A percentile compares a stretch with the other conserved stretches of the same genome.
These are phyloP conservation scores for Hyalella azteca DNA, from an alignment of 2,888 invertebrate species.

Conservation along the genomic window DNA sequence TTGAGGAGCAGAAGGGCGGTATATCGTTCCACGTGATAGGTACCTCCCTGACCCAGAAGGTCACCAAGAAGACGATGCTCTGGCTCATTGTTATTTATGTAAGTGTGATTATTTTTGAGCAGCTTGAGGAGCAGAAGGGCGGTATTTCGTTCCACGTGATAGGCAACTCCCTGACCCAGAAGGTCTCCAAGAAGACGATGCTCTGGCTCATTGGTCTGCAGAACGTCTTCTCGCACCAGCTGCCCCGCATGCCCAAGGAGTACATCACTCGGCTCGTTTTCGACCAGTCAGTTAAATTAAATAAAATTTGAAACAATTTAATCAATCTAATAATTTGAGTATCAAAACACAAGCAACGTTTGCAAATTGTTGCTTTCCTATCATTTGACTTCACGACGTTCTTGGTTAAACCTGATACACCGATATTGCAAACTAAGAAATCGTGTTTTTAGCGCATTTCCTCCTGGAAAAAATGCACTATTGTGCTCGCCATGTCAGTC, in stretches of 20 bases:
- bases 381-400: too few relatives aligned
- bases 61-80: slow-evolving; percentile 87
- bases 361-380: too few relatives aligned
- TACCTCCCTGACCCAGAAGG: slow-evolving; percentile 85
- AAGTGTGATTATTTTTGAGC: slow-evolving; percentile 62
- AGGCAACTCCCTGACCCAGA: slow-evolving; percentile 86
- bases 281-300: slow-evolving; percentile 88
- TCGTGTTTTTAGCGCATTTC: too few relatives aligned
- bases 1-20: slow-evolving; percentile 84
- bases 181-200: slow-evolving; percentile 88
- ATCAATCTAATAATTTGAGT: too few relatives aligned
- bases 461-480: too few relatives aligned
- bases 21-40: slow-evolving; percentile 94
- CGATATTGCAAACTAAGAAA: background rate
- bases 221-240: slow-evolving; percentile 92
- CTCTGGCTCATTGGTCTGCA: slow-evolving; percentile 91
- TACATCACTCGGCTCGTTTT: slow-evolving; percentile 95
- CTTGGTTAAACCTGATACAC: too few relatives aligned
- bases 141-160: slow-evolving; percentile 93
- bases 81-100: slow-evolving; percentile 94
- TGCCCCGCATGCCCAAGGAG: slow-evolving; percentile 96
- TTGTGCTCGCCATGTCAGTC: too few relatives aligned
- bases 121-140: slow-evolving; percentile 85
- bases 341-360: too few relatives aligned
- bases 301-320: too few relatives aligned